A percentile compares a stretch with the other conserved stretches of the same genome.
Conservation (phyloP, 1,140 invertebrate species). For the Trypoxylus dichotomus region DNA sequence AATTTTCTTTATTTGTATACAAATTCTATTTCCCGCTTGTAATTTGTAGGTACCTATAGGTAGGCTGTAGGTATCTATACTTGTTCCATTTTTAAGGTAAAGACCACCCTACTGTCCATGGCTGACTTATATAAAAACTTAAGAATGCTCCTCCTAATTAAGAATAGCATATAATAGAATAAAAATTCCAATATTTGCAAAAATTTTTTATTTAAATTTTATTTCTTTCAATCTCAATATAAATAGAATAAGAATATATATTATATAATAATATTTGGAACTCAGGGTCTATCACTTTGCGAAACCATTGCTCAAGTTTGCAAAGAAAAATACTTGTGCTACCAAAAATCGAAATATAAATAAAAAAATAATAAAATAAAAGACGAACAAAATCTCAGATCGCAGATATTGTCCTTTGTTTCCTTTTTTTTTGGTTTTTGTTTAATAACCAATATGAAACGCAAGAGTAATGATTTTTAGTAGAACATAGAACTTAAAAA, state of each 20-base stretch:
- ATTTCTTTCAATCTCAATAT: conserved; percentile 13
- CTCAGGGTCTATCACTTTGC: conserved; percentile 13
- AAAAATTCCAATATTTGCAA: background rate
- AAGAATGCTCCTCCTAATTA: too few species aligned
- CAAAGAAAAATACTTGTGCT: conserved; percentile 11
- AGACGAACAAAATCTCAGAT: background rate
- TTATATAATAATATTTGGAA: conserved; percentile 25
- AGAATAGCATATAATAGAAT: too few species aligned
- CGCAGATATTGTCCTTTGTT: background rate
- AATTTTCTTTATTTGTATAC: too few species aligned
- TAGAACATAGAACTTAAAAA: background rate
- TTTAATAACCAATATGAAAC: background rate
- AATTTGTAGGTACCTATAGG: too few species aligned
- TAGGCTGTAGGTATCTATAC: too few species aligned
- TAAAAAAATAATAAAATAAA: conserved; percentile 26
- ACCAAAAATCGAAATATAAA: conserved; percentile 25
- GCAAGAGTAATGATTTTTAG: conserved; percentile 4
- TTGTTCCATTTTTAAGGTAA: too few species aligned
- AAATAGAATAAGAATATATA: conserved; percentile 27
- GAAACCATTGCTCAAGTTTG: background rate
- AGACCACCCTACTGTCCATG: too few species aligned
- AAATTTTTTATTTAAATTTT: conserved; percentile 14
- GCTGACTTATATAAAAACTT: too few species aligned
- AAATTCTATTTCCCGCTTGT: too few species aligned
- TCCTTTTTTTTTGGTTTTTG: background rate